A percentile compares a stretch with the other conserved stretches of the same genome.
Evolutionary conservation across 2,113 vertebrate species (phyloP).

Genomic region (Esox niger): DNA sequence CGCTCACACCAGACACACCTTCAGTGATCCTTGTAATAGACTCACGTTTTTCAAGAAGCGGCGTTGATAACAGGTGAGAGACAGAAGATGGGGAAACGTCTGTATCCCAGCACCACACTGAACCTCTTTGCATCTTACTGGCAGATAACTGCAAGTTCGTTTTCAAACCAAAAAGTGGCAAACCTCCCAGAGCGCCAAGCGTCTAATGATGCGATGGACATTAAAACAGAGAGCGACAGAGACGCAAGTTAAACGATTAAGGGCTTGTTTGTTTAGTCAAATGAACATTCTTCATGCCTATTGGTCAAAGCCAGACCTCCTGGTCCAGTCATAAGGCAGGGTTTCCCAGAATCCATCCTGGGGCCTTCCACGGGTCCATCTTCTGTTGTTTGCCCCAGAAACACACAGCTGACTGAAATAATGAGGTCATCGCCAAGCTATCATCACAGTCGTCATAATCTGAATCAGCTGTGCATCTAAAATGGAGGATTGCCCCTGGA

Average conservation of each 20-base stretch:
- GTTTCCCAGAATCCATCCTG: conserved; percentile 31
- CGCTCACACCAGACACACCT: background rate
- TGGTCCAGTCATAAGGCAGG: conserved; percentile 10
- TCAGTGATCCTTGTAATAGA: conserved; percentile 8
- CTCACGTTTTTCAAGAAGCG: background rate
- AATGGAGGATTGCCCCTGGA: too few species aligned
- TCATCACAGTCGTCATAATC: too few species aligned
- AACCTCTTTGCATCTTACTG: conserved; percentile 27
- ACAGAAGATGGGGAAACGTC: background rate
- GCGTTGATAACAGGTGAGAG: conserved; percentile 6
- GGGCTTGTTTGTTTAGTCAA: conserved; percentile 40
- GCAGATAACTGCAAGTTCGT: background rate
- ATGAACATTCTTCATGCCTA: conserved; percentile 57
- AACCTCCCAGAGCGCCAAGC: conserved; percentile 42
- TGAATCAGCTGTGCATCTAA: too few species aligned
- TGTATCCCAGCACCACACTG: conserved; percentile 16
- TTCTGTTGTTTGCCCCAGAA: too few species aligned
- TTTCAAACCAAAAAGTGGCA: conserved; percentile 8
- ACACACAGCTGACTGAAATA: too few species aligned
- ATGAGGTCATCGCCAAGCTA: too few species aligned
- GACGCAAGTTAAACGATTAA: conserved; percentile 29
- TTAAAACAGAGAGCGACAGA: conserved; percentile 14
- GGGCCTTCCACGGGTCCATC: too few species aligned
- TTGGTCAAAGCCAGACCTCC: conserved; percentile 41
- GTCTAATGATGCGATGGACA: conserved; percentile 35